Evolutionary conservation across 2,888 invertebrate genomes (phyloP).

Genomic region (Thereva unica): DNA sequence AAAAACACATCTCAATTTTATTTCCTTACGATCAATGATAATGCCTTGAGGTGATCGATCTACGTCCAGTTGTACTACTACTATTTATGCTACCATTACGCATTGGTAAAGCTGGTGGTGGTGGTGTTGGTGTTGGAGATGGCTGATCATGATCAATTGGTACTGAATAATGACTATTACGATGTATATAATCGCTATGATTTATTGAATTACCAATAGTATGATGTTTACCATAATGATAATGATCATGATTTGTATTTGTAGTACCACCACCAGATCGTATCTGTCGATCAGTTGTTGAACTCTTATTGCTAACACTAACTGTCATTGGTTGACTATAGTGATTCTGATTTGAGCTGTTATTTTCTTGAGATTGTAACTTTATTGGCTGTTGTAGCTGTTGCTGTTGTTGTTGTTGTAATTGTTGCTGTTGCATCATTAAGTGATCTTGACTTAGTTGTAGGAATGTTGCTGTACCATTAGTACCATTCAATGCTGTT

Average conservation of each 20-base stretch:
- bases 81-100: slow-evolving; percentile 51
- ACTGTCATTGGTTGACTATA: slow-evolving; percentile 54
- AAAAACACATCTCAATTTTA: no score
- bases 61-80: slow-evolving; percentile 51
- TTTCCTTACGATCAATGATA: slow-evolving; percentile 40
- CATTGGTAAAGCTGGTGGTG: slow-evolving; percentile 55
- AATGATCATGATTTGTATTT: slow-evolving; percentile 52
- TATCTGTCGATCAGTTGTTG: slow-evolving; percentile 48
- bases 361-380: slow-evolving; percentile 18
- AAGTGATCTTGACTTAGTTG: slow-evolving; percentile 58
- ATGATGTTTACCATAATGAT: slow-evolving; percentile 53
- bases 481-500: slow-evolving; percentile 51
- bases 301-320: slow-evolving; percentile 31
- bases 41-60: slow-evolving; percentile 49
- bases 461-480: slow-evolving; percentile 49
- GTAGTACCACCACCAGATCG: slow-evolving; percentile 45
- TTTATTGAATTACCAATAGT: slow-evolving; percentile 42
- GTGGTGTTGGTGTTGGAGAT: slow-evolving; percentile 53
- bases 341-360: slow-evolving; percentile 50
- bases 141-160: slow-evolving; percentile 54
- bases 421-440: slow-evolving; percentile 47
- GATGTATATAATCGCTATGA: slow-evolving; percentile 51
- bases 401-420: slow-evolving; percentile 25
- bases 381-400: neutral
- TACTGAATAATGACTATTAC: slow-evolving; percentile 56